Evolutionary conservation across 2,113 vertebrate species (phyloP), one percentile per base, ranked within the genome.

Genomic region (Nyctibius bracteatus): DNA sequence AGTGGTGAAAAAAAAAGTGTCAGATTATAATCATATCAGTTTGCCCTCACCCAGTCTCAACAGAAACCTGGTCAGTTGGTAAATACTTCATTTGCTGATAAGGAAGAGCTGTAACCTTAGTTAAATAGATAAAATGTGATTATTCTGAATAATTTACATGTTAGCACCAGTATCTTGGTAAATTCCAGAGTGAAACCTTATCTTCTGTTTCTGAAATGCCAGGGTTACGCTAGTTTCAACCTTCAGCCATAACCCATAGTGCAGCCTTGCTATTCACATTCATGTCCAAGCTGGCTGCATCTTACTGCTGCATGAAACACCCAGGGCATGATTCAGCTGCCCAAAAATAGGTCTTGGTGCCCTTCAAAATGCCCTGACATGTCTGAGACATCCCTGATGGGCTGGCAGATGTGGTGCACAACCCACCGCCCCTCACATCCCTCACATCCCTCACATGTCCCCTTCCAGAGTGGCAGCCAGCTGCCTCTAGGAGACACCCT

Each of bases 161-260:
- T 73, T 90, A 87, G 66, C 74, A 73, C 54, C 2, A 1, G 21
- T 24, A 80, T 18, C 8, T 58, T 83, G 54, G 41, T 70, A 92
- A 93, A 92, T 88, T 90, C 67, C 88, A 88, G 51, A 90, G 55
- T 44, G 79, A 93, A 95, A 73, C 46, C 27, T 93, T 94, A 86
- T 77, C 81, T 80, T 90, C 51, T 77, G 74, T 85, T 79, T 77
- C 87, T 94, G 71, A 77, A 96, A 73, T 70, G 33, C 55, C 79
- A 78, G 59, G 55, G 46, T 39, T 80, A 54, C 51, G 30, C 25
- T 58, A 25, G 15, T 79, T 87, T 86, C 71, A 86, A 31, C 25
- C 17, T 81, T 66, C 67, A 80, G 49, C 43, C 57, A 22, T 4
- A 57, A 80, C 44, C 43, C 57, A 22, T 4, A 57, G 18, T 2